Percentiles rank a stretch among this genome's conserved stretches.
Evolutionary conservation across 2,888 invertebrate species (phyloP).

Genomic region (Sturmia bella): DNA sequence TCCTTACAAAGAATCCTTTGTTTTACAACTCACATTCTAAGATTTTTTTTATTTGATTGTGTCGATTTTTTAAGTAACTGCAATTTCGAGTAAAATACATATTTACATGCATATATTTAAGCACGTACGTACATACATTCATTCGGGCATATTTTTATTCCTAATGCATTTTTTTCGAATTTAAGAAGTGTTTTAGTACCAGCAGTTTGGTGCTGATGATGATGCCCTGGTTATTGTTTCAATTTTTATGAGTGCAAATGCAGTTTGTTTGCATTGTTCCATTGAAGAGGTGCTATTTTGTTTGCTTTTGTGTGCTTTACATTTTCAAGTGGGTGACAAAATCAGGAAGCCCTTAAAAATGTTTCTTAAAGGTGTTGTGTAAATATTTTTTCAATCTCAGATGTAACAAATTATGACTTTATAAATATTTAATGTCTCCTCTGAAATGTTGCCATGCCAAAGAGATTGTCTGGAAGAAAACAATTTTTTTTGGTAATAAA

Average conservation of each 20-base stretch:
- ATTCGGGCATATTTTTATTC: neutral
- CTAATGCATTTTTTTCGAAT: slow-evolving; percentile 3
- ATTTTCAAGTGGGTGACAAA: slow-evolving; percentile 73
- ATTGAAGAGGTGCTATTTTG: slow-evolving; percentile 57
- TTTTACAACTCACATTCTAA: slow-evolving; percentile 43
- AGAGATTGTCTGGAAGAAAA: slow-evolving; percentile 5
- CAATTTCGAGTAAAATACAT: slow-evolving; percentile 45
- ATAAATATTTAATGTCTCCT: slow-evolving; percentile 45
- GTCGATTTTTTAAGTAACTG: slow-evolving; percentile 51
- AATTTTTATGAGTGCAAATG: slow-evolving; percentile 62
- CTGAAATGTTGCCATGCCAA: slow-evolving; percentile 8
- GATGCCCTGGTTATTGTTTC: slow-evolving; percentile 66
- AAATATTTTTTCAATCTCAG: slow-evolving; percentile 65
- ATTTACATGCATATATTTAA: neutral
- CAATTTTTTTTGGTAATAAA: too few species aligned
- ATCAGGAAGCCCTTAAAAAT: slow-evolving; percentile 67
- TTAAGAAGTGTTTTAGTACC: slow-evolving; percentile 32
- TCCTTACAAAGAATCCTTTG: slow-evolving; percentile 57
- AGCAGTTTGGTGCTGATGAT: slow-evolving; percentile 37
- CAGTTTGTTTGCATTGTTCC: slow-evolving; percentile 57
- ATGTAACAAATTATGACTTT: slow-evolving; percentile 52
- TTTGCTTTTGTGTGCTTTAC: slow-evolving; percentile 51
- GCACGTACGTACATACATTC: neutral
- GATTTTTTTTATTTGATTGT: slow-evolving; percentile 34
- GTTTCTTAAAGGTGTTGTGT: slow-evolving; percentile 66